Conservation (phyloP, 2,888 invertebrate species). For the Drosophila nigricruria region DNA sequence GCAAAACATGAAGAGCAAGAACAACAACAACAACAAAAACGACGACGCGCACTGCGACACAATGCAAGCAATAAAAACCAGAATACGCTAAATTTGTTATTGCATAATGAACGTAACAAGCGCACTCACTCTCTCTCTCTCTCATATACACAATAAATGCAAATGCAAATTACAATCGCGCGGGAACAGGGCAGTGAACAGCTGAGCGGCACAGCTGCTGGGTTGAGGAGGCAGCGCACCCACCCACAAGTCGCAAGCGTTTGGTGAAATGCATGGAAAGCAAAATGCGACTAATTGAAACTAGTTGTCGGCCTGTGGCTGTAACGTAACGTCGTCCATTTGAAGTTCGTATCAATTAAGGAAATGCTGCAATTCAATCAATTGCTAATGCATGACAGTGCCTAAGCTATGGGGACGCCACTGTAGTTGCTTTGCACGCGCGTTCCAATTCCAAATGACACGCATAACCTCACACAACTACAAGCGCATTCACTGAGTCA, state of each 20-base stretch:
- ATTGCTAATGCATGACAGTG: constrained; percentile 33
- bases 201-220: constrained; percentile 67
- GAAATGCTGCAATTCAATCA: constrained; percentile 74
- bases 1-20: constrained; percentile 42
- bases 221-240: constrained; percentile 40
- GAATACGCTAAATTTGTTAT: constrained; percentile 69
- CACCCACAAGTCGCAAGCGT: constrained; percentile 41
- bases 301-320: constrained; percentile 51
- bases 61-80: constrained; percentile 53
- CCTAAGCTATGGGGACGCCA: constrained; percentile 48
- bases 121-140: constrained; percentile 12
- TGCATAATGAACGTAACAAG: constrained; percentile 64
- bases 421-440: constrained; percentile 57
- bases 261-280: constrained; percentile 60
- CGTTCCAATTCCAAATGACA: constrained; percentile 76
- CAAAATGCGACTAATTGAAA: constrained; percentile 69
- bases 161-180: constrained; percentile 70
- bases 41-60: constrained; percentile 29
- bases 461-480: constrained; percentile 75
- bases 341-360: constrained; percentile 84
- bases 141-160: not conserved
- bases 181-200: constrained; percentile 58
- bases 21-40: constrained; percentile 41
- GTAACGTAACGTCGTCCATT: constrained; percentile 61
- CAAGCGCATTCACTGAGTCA: constrained; percentile 75